Evolutionary conservation across 2,797 vertebrate genomes (phyloP).

Genomic region (Spondyliosoma cantharus): DNA sequence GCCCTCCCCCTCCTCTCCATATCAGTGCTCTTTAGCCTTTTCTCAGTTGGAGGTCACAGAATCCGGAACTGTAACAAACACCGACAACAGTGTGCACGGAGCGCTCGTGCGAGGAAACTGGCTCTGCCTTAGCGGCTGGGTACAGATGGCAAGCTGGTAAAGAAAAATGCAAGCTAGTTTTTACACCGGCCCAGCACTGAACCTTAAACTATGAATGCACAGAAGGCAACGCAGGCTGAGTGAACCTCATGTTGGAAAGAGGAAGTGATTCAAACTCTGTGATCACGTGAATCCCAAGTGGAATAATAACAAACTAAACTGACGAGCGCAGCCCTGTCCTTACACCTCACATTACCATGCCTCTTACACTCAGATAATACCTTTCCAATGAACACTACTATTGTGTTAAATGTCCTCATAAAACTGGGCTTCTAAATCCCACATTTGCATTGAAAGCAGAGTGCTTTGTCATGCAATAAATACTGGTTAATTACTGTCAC

Average conservation of each 20-base stretch:
- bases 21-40: slow-evolving; percentile 6
- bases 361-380: neutral
- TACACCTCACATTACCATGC: slow-evolving; percentile 3
- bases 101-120: slow-evolving; percentile 30
- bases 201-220: neutral
- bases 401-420: neutral
- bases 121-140: slow-evolving; percentile 13
- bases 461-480: slow-evolving; percentile 4
- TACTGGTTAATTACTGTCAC: neutral
- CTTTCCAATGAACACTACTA: neutral
- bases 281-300: neutral
- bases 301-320: neutral
- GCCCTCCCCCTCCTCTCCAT: slow-evolving; percentile 39
- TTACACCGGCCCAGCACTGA: neutral
- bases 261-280: neutral
- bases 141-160: slow-evolving; percentile 7
- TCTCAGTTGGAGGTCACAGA: slow-evolving; percentile 4
- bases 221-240: neutral
- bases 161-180: neutral
- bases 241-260: neutral
- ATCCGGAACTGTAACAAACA: neutral
- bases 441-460: neutral
- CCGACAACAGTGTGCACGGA: slow-evolving; percentile 16
- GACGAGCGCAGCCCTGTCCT: neutral
- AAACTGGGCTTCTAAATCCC: neutral